Evolutionary conservation across 2,888 invertebrate species (phyloP), one percentile per base, ranked within the genome.

Genomic region (Pachliopta kotzebuea): DNA sequence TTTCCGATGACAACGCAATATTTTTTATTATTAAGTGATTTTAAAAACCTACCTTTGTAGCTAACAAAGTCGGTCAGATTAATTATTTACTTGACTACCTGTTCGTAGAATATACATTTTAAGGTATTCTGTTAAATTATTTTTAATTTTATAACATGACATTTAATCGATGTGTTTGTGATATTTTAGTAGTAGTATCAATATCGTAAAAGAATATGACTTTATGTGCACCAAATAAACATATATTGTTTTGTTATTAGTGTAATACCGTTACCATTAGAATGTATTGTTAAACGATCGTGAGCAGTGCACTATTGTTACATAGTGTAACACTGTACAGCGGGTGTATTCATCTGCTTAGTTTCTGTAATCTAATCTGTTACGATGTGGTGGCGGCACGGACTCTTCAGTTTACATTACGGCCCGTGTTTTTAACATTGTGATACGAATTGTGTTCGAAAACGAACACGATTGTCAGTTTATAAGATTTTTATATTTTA

Each of bases 361-460:
- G 79, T 77, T 79, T 81, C 79, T 80, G 85, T 80, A 84, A 84
- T 74, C 65, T 74, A 78, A 85, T 76, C 79, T 75, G 71, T 58
- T 72, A 74, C 76, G 74, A 74, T 77, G 78, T 75, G 76, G 71
- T 71, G 72, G 71, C 74, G 78, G 76, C 79, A 78, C 78, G 78
- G 74, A 75, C 74, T 71, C 62, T 67, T 57, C 67, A 70, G 79
- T 79, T 81, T 81, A 81, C 80, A 81, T 76, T 78, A 76, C 67
- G 65, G 63, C 61, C 54, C 65, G 67, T 68, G 75, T 74, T 73
- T 74, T 71, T 72, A 73, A 72, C 71, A 78, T 77, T 79, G 80
- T 78, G 73, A 76, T 69, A 63, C 61, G 68, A 69, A 69, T 70
- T 68, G 71, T 72, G 71, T 73, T 45, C 6, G 18, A n/a, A n/a